A percentile compares a stretch with the other conserved stretches of the same genome.
Evolutionary conservation across 2,888 invertebrate species (phyloP).

Genomic region (Calameuta filiformis): DNA sequence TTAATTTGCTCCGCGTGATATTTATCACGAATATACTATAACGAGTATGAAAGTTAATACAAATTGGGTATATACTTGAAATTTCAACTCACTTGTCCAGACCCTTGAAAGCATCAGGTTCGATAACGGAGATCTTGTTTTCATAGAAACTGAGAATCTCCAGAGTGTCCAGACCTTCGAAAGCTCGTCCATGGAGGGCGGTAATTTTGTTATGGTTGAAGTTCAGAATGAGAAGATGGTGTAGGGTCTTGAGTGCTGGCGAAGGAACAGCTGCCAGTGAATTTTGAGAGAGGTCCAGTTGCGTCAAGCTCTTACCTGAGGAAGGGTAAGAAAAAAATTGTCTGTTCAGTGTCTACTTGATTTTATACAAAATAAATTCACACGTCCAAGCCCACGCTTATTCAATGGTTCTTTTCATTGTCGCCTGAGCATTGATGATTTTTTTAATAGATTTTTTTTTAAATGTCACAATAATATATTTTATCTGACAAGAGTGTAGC

Average conservation of each 20-base stretch:
- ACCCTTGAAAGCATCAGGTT: constrained; percentile 86
- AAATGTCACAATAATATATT: too few relatives aligned
- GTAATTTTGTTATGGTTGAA: constrained; percentile 89
- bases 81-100: constrained; percentile 80
- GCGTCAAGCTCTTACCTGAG: constrained; percentile 85
- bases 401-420: background rate
- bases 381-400: background rate
- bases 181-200: constrained; percentile 82
- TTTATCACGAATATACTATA: constrained; percentile 3
- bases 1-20: background rate
- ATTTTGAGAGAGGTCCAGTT: constrained; percentile 90
- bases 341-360: background rate
- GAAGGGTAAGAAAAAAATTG: background rate
- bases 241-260: constrained; percentile 81
- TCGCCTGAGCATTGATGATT: background rate
- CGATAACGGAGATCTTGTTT: constrained; percentile 83
- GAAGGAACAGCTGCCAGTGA: constrained; percentile 84
- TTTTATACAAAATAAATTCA: background rate
- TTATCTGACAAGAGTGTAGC: too few relatives aligned
- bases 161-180: constrained; percentile 86
- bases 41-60: constrained; percentile 4
- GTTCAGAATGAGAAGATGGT: constrained; percentile 86
- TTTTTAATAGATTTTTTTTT: background rate
- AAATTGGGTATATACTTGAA: background rate
- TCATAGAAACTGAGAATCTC: constrained; percentile 90